Evolutionary conservation across 2,888 invertebrate genomes (phyloP), one percentile per base, ranked within the genome.

Genomic region (Nezara viridula): DNA sequence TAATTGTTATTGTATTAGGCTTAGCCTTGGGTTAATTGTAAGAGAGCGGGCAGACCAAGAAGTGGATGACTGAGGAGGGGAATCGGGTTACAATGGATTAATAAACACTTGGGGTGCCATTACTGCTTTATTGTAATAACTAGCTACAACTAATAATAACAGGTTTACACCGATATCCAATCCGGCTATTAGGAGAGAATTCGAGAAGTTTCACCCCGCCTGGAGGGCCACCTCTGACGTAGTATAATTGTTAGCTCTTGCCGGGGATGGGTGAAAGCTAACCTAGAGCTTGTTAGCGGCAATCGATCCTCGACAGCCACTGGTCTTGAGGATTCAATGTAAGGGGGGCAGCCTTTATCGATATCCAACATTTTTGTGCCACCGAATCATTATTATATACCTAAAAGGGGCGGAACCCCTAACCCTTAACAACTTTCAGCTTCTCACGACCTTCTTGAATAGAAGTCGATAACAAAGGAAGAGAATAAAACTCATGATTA

Each of bases 141-240:
- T 32, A 66, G 66, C 32, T 66, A 19, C 66, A 32, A 32, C 32
- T 66, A 66, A 66, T 66, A 60, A 60, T 60, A 66, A 66, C 32
- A 66, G 66, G 32, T 32, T 66, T 66, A 66, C 66, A 66, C 66
- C 66, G 32, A 66, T 19, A 66, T 66, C 32, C 19, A 19, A 66
- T 32, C 32, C 14, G 32, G 32, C 66, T 66, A 66, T 66, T 66
- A 66, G 66, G 66, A 60, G 60, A 27, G 27, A 60, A 66, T 66
- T 66, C 19, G 66, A 66, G 60, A 60, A 60, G 66, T 66, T 66
- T 66, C 66, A 66, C 66, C 66, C 66, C 66, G 32, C 66, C 32
- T 32, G 1, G 66, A 19, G 66, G 19, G 60, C 60, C 27, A 60
- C 66, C 66, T 66, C 16, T 66, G 66, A 32, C 66, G 66, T 32